Base-by-base conservation (phyloP, 2,888 invertebrate genomes). In the Hydraecia micacea region DNA sequence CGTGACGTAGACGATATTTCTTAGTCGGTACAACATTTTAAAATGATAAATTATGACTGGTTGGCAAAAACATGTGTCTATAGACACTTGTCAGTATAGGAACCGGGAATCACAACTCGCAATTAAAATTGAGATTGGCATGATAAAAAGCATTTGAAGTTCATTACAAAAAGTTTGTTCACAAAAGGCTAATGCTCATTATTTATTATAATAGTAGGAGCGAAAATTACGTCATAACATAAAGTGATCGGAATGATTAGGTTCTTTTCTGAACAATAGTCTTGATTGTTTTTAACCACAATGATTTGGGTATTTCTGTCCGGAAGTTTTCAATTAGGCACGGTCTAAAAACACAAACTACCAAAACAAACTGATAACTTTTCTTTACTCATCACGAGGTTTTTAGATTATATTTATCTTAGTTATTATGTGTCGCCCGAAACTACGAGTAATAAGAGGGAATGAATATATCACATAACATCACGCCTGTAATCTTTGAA, bases 221-320 rank as follows among this genome's bases (percentile, higher is more conserved):
- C 71, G 1, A 62, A 68, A 42, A 83, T 77, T 68, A 85, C 86
- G 79, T 85, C 85, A 86, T 63, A 52, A 15, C 25, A 39, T 62
- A 46, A 75, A 28, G 21, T 60, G 71, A 72, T 72, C 49, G 4
- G 49, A 82, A 86, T 79, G 73, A 73, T 78, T n/a, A 67, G 66
- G 58, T 65, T 60, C 18, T 85, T 77, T 81, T 75, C 18, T 69
- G 58, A 68, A 84, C 67, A 84, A 80, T 73, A 15, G 21, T 32
- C 55, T 15, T 46, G n/a, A 70, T 79, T 79, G 60, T 83, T 68
- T 68, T 36, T 21, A 68, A 77, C 71, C 63, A 25, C 49, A 42
- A 72, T 49, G 5, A 18, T 72, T 67, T 70, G 36, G 73, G 36
- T 71, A 46, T 80, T 67, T 66, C 62, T 69, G 55, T 62, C 55